Conservation (phyloP, 2,888 invertebrate species). For the Plemyria rubiginata region DNA sequence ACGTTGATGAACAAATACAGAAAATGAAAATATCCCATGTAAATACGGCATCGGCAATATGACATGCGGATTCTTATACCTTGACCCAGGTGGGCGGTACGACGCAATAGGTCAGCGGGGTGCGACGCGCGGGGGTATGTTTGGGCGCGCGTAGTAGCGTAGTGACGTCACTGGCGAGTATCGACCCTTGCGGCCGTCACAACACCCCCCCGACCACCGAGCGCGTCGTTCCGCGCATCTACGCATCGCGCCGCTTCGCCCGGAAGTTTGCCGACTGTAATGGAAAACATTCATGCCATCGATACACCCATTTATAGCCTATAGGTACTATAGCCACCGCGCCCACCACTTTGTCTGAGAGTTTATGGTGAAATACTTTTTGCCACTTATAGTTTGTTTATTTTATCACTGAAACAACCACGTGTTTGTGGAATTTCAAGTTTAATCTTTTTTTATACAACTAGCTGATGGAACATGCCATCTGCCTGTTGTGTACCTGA, state of each 20-base stretch:
- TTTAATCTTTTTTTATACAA: no score
- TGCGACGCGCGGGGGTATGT: conserved; percentile 66
- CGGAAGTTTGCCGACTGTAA: conserved; percentile 69
- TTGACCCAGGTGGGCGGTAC: conserved; percentile 81
- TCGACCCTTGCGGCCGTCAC: conserved; percentile 78
- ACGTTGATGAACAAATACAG: not conserved
- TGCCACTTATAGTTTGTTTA: not conserved
- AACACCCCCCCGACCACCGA: conserved; percentile 68
- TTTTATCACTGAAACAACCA: not conserved
- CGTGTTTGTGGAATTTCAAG: not conserved
- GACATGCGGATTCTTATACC: conserved; percentile 66
- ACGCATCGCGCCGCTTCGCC: conserved; percentile 70
- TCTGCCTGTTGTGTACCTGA: no score
- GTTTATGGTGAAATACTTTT: not conserved
- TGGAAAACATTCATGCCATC: conserved; percentile 65
- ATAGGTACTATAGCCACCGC: conserved; percentile 8
- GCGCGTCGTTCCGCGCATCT: conserved; percentile 57
- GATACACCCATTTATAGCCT: conserved; percentile 20
- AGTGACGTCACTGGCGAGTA: conserved; percentile 80
- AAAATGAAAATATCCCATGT: not conserved
- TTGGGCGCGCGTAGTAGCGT: conserved; percentile 83
- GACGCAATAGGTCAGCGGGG: conserved; percentile 79
- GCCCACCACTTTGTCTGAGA: not conserved
- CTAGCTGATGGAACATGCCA: no score
- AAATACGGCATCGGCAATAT: conserved; percentile 41